Percentiles rank a stretch among this genome's conserved stretches.
These are phyloP conservation scores for Hemibagrus guttatus DNA, from an alignment of 2,797 vertebrate genomes.

Conservation along the genomic window DNA sequence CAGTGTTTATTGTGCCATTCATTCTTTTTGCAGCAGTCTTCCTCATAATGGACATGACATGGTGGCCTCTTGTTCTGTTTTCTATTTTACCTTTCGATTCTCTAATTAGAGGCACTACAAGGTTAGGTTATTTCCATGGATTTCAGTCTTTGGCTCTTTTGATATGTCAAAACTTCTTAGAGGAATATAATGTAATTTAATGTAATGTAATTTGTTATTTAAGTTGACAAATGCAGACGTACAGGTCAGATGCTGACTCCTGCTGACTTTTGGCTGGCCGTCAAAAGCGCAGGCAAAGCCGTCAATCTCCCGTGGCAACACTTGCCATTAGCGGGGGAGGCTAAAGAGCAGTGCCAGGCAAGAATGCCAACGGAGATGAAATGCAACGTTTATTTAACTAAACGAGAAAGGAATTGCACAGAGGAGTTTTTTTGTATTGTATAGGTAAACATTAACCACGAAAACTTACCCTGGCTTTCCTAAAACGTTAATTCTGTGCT, in stretches of 20 bases:
- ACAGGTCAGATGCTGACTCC: constrained; percentile 63
- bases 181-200: constrained; percentile 73
- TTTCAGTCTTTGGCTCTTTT: constrained; percentile 71
- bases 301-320: constrained; percentile 68
- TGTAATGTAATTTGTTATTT: constrained; percentile 61
- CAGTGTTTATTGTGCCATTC: neutral
- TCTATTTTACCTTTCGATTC: constrained; percentile 58
- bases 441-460: neutral
- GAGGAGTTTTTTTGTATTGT: constrained; percentile 38
- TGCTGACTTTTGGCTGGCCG: constrained; percentile 62
- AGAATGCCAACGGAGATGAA: constrained; percentile 54
- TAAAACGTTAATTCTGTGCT: constrained; percentile 17
- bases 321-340: constrained; percentile 50
- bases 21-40: neutral
- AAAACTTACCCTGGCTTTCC: neutral
- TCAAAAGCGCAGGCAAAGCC: constrained; percentile 67
- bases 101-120: constrained; percentile 63
- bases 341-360: constrained; percentile 59
- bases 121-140: constrained; percentile 64
- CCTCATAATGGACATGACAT: constrained; percentile 51
- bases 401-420: constrained; percentile 34
- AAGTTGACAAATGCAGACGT: constrained; percentile 71
- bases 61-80: constrained; percentile 51
- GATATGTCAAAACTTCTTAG: constrained; percentile 62
- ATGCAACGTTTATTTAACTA: constrained; percentile 60